phyloP scores from a whole-genome alignment of 2,113 vertebrate species.

The Neolamprologus modestus region DNA sequence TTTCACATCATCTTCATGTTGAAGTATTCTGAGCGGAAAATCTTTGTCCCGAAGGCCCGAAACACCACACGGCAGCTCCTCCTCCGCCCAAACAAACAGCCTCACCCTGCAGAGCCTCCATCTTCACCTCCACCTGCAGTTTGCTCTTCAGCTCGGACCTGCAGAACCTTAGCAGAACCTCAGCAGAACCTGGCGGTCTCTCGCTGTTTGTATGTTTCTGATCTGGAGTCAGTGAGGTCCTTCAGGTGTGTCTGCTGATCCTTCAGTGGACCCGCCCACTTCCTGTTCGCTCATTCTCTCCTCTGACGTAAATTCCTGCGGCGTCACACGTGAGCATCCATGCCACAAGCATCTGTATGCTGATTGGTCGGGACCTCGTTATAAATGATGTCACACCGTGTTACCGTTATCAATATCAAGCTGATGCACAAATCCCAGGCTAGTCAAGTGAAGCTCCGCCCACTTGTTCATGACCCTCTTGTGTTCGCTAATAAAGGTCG shows the following conservation, averaged over 20 bases:
- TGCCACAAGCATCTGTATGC: background rate
- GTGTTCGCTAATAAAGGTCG: accelerated
- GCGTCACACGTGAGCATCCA: background rate
- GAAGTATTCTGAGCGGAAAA: slow-evolving; percentile 21
- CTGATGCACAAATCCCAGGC: background rate
- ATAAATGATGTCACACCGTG: background rate
- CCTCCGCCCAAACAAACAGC: background rate
- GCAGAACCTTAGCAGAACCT: background rate
- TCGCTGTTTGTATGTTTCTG: background rate
- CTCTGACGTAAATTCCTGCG: background rate
- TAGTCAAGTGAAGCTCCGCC: background rate
- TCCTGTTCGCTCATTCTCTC: background rate
- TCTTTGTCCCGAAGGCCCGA: slow-evolving; percentile 4
- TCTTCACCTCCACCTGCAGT: background rate
- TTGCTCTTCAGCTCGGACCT: background rate
- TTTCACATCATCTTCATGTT: slow-evolving; percentile 17
- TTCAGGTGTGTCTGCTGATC: background rate
- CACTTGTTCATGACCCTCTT: background rate
- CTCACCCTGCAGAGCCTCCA: background rate
- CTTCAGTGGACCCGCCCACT: background rate
- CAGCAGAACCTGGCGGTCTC: background rate
- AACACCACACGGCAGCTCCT: background rate
- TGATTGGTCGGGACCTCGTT: background rate
- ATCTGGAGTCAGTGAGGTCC: background rate
- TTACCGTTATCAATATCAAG: background rate